Conservation (phyloP, 37 sponge, comb jelly and placozoan genomes). For the Axinella damicornis region DNA sequence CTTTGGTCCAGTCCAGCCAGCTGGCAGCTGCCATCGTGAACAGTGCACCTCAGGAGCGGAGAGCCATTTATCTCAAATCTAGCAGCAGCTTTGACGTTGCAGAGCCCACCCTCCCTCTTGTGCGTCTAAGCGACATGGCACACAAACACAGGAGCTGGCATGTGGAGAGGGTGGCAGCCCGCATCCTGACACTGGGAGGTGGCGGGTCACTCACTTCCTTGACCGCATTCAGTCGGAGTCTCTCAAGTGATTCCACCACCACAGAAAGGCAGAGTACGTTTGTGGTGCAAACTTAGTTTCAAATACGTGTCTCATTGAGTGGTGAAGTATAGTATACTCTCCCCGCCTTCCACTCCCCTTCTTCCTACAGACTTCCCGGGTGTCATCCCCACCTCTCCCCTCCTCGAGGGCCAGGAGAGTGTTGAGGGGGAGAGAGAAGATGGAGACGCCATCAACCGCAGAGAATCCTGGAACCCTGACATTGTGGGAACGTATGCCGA, state of each 20-base stretch:
- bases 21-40: constrained; percentile 81
- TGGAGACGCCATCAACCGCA: background rate
- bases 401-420: background rate
- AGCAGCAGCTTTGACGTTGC: constrained; percentile 20
- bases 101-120: background rate
- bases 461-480: too few relatives aligned
- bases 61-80: constrained; percentile 53
- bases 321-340: too few relatives aligned
- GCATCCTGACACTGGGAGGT: constrained; percentile 1
- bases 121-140: background rate
- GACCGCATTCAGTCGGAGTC: constrained; percentile 16
- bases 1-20: constrained; percentile 13
- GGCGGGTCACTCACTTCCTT: background rate
- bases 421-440: background rate
- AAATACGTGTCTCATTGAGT: too few relatives aligned
- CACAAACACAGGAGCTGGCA: constrained; percentile 60
- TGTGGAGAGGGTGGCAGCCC: constrained; percentile 50
- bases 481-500: constrained; percentile 86
- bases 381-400: background rate
- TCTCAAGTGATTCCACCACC: constrained; percentile 18
- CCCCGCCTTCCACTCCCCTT: too few relatives aligned
- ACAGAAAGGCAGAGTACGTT: too few relatives aligned
- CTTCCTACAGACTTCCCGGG: background rate
- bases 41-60: constrained; percentile 60
- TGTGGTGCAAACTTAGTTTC: too few relatives aligned